Evolutionary conservation across 1,140 invertebrate species (phyloP).

Genomic region (Meloidogyne hapla): DNA sequence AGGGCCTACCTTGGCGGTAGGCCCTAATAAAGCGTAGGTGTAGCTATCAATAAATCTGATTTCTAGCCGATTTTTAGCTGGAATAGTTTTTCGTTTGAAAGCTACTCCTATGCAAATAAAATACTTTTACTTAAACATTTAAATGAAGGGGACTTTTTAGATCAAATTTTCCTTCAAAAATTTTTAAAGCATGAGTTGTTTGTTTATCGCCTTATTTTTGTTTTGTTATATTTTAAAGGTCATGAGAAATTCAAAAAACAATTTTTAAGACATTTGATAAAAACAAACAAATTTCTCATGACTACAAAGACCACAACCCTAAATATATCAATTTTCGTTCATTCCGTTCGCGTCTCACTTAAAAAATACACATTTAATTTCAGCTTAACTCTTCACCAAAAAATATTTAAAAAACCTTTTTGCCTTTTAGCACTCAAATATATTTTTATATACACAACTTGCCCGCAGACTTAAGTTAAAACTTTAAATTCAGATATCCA

Average conservation of each 20-base stretch:
- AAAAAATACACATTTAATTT: not conserved
- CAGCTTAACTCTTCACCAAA: not conserved
- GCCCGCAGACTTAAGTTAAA: not conserved
- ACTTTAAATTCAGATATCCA: not conserved
- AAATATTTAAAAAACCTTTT: not conserved
- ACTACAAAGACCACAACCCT: not conserved
- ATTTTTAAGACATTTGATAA: not conserved
- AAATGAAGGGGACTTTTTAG: too few species aligned
- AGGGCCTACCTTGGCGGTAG: too few species aligned
- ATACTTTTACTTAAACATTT: too few species aligned
- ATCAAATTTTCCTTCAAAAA: not conserved
- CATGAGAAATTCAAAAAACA: not conserved
- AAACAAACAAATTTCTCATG: not conserved
- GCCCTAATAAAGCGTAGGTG: not conserved
- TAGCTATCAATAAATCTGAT: not conserved
- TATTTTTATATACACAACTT: too few species aligned
- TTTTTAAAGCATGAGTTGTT: not conserved
- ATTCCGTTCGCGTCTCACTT: not conserved
- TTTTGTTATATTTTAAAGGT: not conserved
- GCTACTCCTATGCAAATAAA: not conserved
- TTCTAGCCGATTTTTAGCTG: not conserved
- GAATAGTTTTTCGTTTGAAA: not conserved
- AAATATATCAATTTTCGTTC: not conserved
- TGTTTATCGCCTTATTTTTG: not conserved
- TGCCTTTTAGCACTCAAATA: slow-evolving; percentile 2